Base-by-base conservation (phyloP, 2,888 invertebrate species). In the Athalia circularis region DNA sequence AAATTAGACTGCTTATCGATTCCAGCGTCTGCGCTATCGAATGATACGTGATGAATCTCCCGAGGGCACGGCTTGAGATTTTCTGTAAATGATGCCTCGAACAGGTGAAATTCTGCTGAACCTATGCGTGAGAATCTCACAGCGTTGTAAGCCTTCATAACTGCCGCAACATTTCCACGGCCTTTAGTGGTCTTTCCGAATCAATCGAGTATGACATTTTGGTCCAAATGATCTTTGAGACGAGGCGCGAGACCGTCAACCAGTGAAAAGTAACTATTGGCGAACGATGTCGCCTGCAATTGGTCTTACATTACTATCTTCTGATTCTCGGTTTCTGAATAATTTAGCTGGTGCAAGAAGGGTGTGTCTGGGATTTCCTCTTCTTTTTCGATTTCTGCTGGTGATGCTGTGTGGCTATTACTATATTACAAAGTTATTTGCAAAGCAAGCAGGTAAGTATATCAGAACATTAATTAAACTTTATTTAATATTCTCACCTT, bases 181-280 rank as follows among this genome's bases (percentile, higher is more conserved):
- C 93, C 93, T 85, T 91, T 93, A 6, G 94, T 91, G 9, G 92
- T 93, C 76, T 92, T 91, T 0, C 94, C 94, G 86, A 94, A 94
- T 94, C 94, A 94, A 86, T 94, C 93, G 3, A 94, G 88, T 0
- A 91, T 87, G 1, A 92, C 91, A 85, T 92, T 91, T 80, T 93
- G 92, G 15, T 92, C 91, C 45, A 93, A 83, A 82, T 92, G 92
- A 48, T 92, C 84, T 6, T 91, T 88, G 1, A 93, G 82, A 80
- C 91, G 92, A 64, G 91, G 89, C 11, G 92, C 88, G 64, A 92
- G 91, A 86, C 92, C 88, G 80, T 93, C 93, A 77, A 92, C 90
- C 89, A 92, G 90, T 43, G 88, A 89, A 82, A 91, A 92, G 81
- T 91, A 93, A 91, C 91, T 92, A 61, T 90, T 84, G 8, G 91